Base-by-base conservation (phyloP, 2,797 vertebrate genomes). In the Anas flavirostris region DNA sequence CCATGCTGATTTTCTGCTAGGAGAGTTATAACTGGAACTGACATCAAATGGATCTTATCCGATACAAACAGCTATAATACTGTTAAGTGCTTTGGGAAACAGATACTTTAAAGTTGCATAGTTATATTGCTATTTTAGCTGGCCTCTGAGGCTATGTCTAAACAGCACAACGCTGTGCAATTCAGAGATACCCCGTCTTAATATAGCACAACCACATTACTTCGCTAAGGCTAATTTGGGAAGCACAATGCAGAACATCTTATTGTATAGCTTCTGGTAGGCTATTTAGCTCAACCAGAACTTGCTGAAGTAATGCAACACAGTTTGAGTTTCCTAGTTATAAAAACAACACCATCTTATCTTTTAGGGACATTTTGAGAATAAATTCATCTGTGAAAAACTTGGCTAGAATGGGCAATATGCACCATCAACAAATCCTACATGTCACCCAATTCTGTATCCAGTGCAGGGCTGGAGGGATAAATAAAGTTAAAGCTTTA, bases 111-210 rank as follows among this genome's bases (percentile, higher is more conserved):
- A 79, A 44, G 58, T 29, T 73, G 26, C 6, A 58, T 69, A 73
- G 69, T 15, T 90, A 16, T 68, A 78, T 2, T 59, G 46, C 79
- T 91, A 48, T 91, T 95, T 96, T 77, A 91, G 68, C 82, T 87
- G 93, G 87, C 50, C 79, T 91, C 82, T 86, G 44, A 95, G 58
- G 69, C 77, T 60, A 68, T 7, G 10, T 72, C 66, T 94, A 90
- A 96, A 93, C 53, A 92, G 73, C 69, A 93, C 60, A 93, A 93
- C 46, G n/a, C 84, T 90, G 68, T 91, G 76, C 91, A 77, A 94
- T 74, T 81, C 91, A 94, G 69, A 93, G 82, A 84, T 83, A 78
- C 44, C 66, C 76, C 78, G 62, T 72, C 93, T 91, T 92, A 94
- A 95, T 92, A 95, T 91, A 95, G 93, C 85, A 86, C 53, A 94